Conservation (phyloP, 1,140 invertebrate species). For the Contarinia nasturtii region DNA sequence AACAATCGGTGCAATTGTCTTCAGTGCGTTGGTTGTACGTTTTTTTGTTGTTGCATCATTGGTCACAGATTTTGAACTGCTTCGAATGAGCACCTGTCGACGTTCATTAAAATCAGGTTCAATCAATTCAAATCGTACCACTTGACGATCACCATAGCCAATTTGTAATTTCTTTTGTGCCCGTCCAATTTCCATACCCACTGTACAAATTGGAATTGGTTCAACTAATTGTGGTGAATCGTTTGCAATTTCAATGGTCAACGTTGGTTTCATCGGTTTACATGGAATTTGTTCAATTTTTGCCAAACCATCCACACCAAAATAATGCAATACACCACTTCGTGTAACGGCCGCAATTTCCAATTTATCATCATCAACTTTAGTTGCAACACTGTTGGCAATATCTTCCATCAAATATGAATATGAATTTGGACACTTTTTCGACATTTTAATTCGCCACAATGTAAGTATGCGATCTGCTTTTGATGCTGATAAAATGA, state of each 20-base stretch:
- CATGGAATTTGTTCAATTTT: conserved; percentile 24
- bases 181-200: conserved; percentile 24
- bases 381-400: conserved; percentile 30
- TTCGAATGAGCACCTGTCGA: conserved; percentile 32
- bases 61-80: conserved; percentile 23
- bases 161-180: conserved; percentile 26
- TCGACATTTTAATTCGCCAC: conserved; percentile 17
- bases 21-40: conserved; percentile 14
- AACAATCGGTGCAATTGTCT: conserved; percentile 26
- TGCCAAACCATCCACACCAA: conserved; percentile 37
- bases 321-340: conserved; percentile 56
- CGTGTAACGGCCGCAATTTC: conserved; percentile 42
- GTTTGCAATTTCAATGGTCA: conserved; percentile 46
- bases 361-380: conserved; percentile 26
- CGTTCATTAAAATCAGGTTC: conserved; percentile 25
- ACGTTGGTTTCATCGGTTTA: conserved; percentile 52
- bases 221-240: conserved; percentile 30
- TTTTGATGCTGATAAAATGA: conserved; percentile 37
- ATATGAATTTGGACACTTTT: conserved; percentile 18
- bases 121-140: conserved; percentile 43
- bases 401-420: conserved; percentile 46
- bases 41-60: conserved; percentile 13
- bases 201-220: conserved; percentile 33
- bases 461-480: conserved; percentile 22
- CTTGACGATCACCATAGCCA: conserved; percentile 30